A percentile compares a stretch with the other conserved stretches of the same genome.
These are phyloP conservation scores for Panopea generosa DNA, from an alignment of 2,888 invertebrate genomes.

Conservation along the genomic window DNA sequence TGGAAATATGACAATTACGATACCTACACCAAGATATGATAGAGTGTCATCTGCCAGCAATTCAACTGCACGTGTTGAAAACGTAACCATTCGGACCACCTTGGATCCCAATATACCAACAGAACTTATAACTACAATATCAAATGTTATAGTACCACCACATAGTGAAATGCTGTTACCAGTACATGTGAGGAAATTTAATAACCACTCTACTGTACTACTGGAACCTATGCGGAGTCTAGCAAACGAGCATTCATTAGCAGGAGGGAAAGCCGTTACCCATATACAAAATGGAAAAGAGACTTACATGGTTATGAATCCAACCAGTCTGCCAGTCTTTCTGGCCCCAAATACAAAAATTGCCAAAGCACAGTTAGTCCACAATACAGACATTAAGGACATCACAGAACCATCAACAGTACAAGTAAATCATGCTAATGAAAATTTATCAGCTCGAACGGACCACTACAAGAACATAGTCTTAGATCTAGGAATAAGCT, in stretches of 20 bases:
- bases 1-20: slow-evolving; percentile 1
- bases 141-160: neutral
- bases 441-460: neutral
- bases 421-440: neutral
- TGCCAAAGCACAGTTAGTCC: too few relatives aligned
- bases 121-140: neutral
- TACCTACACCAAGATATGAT: neutral
- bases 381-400: too few relatives aligned
- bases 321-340: slow-evolving; percentile 26
- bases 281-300: slow-evolving; percentile 7
- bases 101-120: neutral
- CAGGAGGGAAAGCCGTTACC: slow-evolving; percentile 1
- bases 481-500: slow-evolving; percentile 8
- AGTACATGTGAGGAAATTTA: neutral
- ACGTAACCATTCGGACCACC: neutral
- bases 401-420: too few relatives aligned
- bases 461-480: slow-evolving; percentile 6
- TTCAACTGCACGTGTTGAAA: too few relatives aligned
- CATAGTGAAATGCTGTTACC: slow-evolving; percentile 3
- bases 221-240: slow-evolving; percentile 5
- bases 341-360: too few relatives aligned
- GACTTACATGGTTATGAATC: slow-evolving; percentile 15
- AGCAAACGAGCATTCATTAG: neutral
- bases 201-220: neutral
- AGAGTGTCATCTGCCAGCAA: neutral